A percentile compares a stretch with the other conserved stretches of the same genome.
Evolutionary conservation across 1,140 invertebrate genomes (phyloP).

Genomic region (Wiebesia pumilae): DNA sequence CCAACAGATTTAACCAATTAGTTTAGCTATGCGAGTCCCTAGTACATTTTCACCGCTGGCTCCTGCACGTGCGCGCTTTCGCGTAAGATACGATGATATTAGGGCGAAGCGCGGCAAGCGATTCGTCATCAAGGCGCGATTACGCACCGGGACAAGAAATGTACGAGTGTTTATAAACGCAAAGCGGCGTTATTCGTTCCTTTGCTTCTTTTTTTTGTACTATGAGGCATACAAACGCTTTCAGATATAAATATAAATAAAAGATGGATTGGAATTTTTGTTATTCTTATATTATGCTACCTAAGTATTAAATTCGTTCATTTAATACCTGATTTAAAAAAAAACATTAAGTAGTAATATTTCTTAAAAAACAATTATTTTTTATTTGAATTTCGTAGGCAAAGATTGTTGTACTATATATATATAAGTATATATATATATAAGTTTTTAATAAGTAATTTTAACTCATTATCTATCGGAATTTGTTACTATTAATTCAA

Average conservation of each 20-base stretch:
- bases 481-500: too few species aligned
- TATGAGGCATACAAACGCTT: too few species aligned
- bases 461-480: too few species aligned
- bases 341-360: too few species aligned
- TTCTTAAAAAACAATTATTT: too few species aligned
- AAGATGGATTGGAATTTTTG: not conserved
- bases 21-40: conserved; percentile 73
- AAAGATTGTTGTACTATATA: too few species aligned
- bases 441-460: too few species aligned
- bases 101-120: conserved; percentile 13
- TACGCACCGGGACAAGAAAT: conserved; percentile 7
- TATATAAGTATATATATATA: too few species aligned
- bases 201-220: not conserved
- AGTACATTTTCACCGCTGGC: conserved; percentile 70
- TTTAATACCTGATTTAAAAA: too few species aligned
- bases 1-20: conserved; percentile 77
- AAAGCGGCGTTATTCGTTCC: not conserved
- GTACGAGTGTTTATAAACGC: not conserved
- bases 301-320: too few species aligned
- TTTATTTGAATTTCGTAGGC: too few species aligned
- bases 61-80: not conserved
- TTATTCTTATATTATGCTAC: not conserved
- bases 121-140: conserved; percentile 6
- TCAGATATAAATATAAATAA: not conserved
- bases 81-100: conserved; percentile 54